A percentile compares a stretch with the other conserved stretches of the same genome.
These are phyloP conservation scores for Hermatobates lingyangjiaoensis DNA, from an alignment of 1,140 invertebrate species.

Conservation along the genomic window DNA sequence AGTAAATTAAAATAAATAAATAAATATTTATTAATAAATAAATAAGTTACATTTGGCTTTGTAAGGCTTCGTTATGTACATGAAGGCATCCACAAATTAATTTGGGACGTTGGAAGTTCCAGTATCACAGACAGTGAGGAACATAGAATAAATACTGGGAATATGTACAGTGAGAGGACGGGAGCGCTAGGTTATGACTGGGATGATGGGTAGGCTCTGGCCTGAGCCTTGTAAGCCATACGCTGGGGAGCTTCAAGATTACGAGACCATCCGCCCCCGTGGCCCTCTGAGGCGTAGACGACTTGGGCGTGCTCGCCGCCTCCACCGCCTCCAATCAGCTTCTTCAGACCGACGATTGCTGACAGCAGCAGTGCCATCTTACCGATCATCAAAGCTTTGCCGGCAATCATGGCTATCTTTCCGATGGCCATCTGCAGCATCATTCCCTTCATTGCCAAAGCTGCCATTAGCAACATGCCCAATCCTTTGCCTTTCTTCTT, in stretches of 20 bases:
- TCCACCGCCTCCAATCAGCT: slow-evolving; percentile 4
- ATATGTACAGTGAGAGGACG: too few species aligned
- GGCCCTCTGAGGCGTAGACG: slow-evolving; percentile 5
- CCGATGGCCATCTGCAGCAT: slow-evolving; percentile 43
- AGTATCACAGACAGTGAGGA: too few species aligned
- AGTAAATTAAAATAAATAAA: too few species aligned
- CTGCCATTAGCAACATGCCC: slow-evolving; percentile 11
- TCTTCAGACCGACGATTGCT: slow-evolving; percentile 24
- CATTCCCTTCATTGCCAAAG: slow-evolving; percentile 23
- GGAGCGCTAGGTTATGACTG: too few species aligned
- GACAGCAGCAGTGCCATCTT: slow-evolving; percentile 47
- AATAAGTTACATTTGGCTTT: too few species aligned
- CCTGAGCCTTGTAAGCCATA: neutral
- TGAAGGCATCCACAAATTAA: too few species aligned
- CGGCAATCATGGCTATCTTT: slow-evolving; percentile 43
- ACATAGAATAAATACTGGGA: too few species aligned
- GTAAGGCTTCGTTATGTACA: too few species aligned
- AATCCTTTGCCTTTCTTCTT: slow-evolving; percentile 12
- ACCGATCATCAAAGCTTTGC: slow-evolving; percentile 41
- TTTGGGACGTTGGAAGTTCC: too few species aligned
- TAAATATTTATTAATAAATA: too few species aligned
- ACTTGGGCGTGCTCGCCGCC: slow-evolving; percentile 5
- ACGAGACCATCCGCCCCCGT: neutral
- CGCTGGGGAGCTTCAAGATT: neutral
- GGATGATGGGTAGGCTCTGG: too few species aligned